Percentiles rank a stretch among this genome's conserved stretches.
Evolutionary conservation across 2,797 vertebrate species (phyloP).

Genomic region (Chloroceryle inda): DNA sequence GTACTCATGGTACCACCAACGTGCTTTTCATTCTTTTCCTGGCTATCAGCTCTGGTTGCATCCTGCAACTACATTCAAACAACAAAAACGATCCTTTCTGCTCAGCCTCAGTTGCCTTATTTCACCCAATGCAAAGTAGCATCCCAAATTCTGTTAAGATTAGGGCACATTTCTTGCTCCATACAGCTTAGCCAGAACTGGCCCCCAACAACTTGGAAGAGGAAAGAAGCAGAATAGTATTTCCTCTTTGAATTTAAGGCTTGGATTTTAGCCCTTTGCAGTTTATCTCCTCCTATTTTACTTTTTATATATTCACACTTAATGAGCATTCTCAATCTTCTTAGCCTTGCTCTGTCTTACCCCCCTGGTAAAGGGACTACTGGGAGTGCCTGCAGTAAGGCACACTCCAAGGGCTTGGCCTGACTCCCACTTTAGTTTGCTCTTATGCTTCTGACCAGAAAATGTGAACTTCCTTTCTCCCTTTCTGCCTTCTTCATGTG

Average conservation of each 20-base stretch:
- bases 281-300: not conserved
- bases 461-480: not conserved
- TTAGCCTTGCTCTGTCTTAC: not conserved
- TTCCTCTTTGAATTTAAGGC: not conserved
- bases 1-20: not conserved
- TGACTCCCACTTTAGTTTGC: fast-evolving
- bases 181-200: not conserved
- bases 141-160: not conserved
- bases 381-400: not conserved
- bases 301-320: not conserved
- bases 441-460: not conserved
- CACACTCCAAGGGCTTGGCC: not conserved
- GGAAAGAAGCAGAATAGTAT: not conserved
- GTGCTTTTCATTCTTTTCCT: not conserved
- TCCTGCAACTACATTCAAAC: not conserved
- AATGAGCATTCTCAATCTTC: not conserved
- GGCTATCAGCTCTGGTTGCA: not conserved
- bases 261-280: not conserved
- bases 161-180: not conserved
- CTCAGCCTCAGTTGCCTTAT: not conserved
- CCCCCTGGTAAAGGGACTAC: not conserved
- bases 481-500: not conserved
- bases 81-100: not conserved
- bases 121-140: not conserved
- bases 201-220: not conserved